These are phyloP conservation scores for Nasonia giraulti DNA, from an alignment of 1,140 invertebrate species.

Conservation along the genomic window DNA sequence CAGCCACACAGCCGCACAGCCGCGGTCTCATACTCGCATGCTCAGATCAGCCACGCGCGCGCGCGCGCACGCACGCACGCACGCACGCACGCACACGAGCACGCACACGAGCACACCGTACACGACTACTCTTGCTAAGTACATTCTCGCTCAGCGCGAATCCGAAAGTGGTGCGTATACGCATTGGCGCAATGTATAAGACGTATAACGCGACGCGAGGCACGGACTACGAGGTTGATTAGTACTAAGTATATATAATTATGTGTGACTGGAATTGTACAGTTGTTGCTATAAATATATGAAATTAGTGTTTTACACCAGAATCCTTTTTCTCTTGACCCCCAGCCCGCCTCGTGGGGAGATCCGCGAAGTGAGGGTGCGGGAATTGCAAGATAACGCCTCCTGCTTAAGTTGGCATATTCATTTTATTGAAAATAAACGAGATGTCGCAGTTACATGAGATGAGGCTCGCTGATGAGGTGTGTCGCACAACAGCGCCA, in stretches of 20 bases:
- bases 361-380: too few species aligned
- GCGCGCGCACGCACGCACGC: too few species aligned
- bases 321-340: slow-evolving; percentile 50
- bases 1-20: background rate
- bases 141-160: slow-evolving; percentile 47
- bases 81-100: too few species aligned
- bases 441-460: slow-evolving; percentile 50
- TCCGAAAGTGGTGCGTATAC: slow-evolving; percentile 43
- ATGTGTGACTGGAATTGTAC: slow-evolving; percentile 72
- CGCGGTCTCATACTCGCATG: background rate
- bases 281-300: slow-evolving; percentile 75
- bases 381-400: too few species aligned
- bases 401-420: background rate
- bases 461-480: too few species aligned
- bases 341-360: background rate
- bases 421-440: slow-evolving; percentile 52
- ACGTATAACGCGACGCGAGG: background rate
- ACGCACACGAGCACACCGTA: too few species aligned
- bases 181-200: background rate
- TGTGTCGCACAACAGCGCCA: too few species aligned
- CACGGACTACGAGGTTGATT: slow-evolving; percentile 57
- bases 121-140: background rate
- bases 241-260: slow-evolving; percentile 66
- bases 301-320: slow-evolving; percentile 74
- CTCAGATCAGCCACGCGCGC: background rate